A percentile compares a stretch with the other conserved stretches of the same genome.
Evolutionary conservation across 2,888 invertebrate genomes (phyloP).

Genomic region (Drosophila meridionalis): DNA sequence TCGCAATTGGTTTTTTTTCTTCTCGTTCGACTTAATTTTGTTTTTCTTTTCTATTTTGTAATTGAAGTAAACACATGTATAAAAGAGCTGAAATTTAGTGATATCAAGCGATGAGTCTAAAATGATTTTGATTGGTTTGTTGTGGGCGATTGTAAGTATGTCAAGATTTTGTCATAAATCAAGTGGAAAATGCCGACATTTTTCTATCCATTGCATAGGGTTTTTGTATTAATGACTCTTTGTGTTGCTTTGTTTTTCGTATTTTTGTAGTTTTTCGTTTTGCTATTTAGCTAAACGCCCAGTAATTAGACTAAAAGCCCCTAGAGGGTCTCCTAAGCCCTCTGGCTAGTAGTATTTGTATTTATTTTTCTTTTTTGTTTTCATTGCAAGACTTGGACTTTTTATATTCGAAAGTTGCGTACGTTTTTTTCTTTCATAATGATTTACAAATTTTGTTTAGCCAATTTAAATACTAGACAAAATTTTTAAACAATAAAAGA

Average conservation of each 20-base stretch:
- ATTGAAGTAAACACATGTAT: constrained; percentile 20
- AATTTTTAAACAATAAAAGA: neutral
- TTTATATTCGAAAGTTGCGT: constrained; percentile 41
- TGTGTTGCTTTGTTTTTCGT: constrained; percentile 5
- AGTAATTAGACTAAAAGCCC: constrained; percentile 49
- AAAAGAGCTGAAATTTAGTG: constrained; percentile 31
- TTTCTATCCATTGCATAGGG: constrained; percentile 9
- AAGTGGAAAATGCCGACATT: constrained; percentile 1
- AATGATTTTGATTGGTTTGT: constrained; percentile 50
- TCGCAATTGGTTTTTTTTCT: constrained; percentile 35
- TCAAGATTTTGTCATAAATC: constrained; percentile 52
- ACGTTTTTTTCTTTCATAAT: constrained; percentile 1
- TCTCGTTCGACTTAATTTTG: constrained; percentile 1
- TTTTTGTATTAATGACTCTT: constrained; percentile 42
- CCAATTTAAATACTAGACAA: neutral
- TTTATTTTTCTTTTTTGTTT: constrained; percentile 17
- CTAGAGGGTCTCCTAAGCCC: constrained; percentile 4
- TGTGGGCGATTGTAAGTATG: constrained; percentile 42
- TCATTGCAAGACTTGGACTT: constrained; percentile 23
- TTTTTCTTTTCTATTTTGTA: constrained; percentile 19
- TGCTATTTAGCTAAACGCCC: constrained; percentile 43
- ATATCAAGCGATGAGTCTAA: constrained; percentile 55
- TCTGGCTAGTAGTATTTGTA: neutral
- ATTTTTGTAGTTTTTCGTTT: neutral
- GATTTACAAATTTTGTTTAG: constrained; percentile 4